phyloP scores from a whole-genome alignment of 2,113 vertebrate species.

The Megaleporinus macrocephalus region DNA sequence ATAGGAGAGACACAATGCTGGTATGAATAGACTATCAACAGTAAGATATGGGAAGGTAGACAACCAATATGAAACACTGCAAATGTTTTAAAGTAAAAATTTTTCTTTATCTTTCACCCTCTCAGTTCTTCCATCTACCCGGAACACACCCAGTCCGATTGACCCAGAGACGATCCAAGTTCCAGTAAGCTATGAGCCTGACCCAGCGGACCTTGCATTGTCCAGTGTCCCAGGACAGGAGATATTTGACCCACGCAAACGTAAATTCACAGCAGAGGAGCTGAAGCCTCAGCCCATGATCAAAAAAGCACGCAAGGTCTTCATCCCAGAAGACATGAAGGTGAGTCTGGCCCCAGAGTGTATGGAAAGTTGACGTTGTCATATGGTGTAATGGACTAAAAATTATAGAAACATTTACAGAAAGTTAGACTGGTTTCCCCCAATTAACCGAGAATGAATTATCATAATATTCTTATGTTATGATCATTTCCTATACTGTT shows the following conservation, averaged over 20 bases:
- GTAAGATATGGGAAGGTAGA: too few relatives aligned
- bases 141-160: slow-evolving; percentile 94
- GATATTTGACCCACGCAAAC: slow-evolving; percentile 95
- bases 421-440: too few relatives aligned
- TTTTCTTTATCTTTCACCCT: neutral
- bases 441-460: too few relatives aligned
- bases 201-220: slow-evolving; percentile 94
- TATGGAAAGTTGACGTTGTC: neutral
- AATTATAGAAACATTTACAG: too few relatives aligned
- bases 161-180: slow-evolving; percentile 97
- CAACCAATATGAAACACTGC: neutral
- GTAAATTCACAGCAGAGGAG: slow-evolving; percentile 95
- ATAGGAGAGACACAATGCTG: too few relatives aligned
- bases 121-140: slow-evolving; percentile 79
- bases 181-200: slow-evolving; percentile 89
- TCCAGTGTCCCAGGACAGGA: slow-evolving; percentile 99
- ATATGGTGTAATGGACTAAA: too few relatives aligned
- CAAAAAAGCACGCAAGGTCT: slow-evolving; percentile 97
- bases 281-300: slow-evolving; percentile 99
- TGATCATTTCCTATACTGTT: too few relatives aligned
- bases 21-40: too few relatives aligned
- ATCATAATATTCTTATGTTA: too few relatives aligned
- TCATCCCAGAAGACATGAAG: slow-evolving; percentile 97
- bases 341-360: slow-evolving; percentile 71
- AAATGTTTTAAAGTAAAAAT: neutral